Conservation (phyloP, 1,140 invertebrate species). For the Caenorhabditis elegans region DNA sequence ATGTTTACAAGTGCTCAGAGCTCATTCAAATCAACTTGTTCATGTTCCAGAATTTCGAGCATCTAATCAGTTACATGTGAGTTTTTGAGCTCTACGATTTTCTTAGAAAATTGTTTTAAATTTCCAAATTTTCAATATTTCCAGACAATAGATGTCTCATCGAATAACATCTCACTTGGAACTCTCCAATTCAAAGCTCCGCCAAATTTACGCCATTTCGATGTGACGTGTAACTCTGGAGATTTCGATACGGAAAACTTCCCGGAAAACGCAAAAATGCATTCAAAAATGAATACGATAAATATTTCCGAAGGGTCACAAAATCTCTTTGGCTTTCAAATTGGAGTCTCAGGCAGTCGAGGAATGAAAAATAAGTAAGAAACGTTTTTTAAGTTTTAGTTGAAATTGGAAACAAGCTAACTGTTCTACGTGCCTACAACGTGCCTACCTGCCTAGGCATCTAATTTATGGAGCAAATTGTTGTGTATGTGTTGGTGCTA, state of each 20-base stretch:
- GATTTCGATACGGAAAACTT: constrained; percentile 1
- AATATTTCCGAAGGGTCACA: background rate
- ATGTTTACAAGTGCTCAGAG: constrained; percentile 29
- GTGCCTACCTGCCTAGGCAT: no score
- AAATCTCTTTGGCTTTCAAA: constrained; percentile 33
- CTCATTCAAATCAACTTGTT: constrained; percentile 43
- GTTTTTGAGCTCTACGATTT: background rate
- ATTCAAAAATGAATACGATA: background rate
- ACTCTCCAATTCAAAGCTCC: constrained; percentile 22
- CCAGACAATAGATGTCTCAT: constrained; percentile 40
- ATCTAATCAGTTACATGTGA: background rate
- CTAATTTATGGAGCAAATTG: no score
- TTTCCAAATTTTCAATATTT: background rate
- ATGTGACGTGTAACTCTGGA: constrained; percentile 42
- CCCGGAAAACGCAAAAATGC: background rate
- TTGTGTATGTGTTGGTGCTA: no score
- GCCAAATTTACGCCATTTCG: constrained; percentile 31
- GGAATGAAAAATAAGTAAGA: constrained; percentile 39
- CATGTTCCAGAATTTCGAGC: constrained; percentile 5
- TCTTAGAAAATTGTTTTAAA: background rate
- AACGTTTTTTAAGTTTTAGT: no score
- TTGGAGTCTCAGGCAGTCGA: constrained; percentile 29
- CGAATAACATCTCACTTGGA: constrained; percentile 33
- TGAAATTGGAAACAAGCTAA: no score
- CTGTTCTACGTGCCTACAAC: no score